Base-by-base conservation (phyloP, 2,888 invertebrate genomes). In the Drosophila merina region DNA sequence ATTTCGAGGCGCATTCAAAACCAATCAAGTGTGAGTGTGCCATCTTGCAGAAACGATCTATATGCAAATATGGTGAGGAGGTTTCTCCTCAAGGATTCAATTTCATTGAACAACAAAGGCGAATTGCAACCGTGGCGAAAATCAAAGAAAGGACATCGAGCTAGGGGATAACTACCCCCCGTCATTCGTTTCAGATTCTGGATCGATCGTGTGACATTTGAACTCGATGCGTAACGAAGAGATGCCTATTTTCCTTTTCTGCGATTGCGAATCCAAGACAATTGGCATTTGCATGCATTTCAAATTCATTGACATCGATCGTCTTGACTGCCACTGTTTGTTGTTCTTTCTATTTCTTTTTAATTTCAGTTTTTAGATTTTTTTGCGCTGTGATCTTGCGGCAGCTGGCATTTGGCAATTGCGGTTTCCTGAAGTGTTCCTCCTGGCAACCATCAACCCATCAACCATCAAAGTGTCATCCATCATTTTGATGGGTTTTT, bases 401-500 rank as follows among this genome's bases (percentile, higher is more conserved):
- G 57, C 57, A 64, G 64, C 64, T 64, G 64, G 68, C 68, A 31
- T 62, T 47, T 64, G 68, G 45, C 64, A 64, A 64, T 75, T 85
- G 86, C 76, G 84, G 80, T 81, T 79, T 54, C 40, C 62, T 79
- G 76, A 76, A 85, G 82, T 87, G 36, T 36, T n/a, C 36, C 36
- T 36, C 36, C 36, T 36, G 40, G 77, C 77, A 77, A 60, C 78
- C 64, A 60, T 76, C 64, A 64, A 52, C 79, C 78, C 64, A 60
- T 76, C 64, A 64, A 52, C 79, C 74, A 89, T 82, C 86, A 86
- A 77, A 88, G 77, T 78, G 83, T 83, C 88, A 89, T 89, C 90
- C 87, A 89, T 90, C 89, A 89, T 85, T 87, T 85, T 87, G 90
- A 90, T 86, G 83, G 90, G 83, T 83, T 79, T 77, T 66, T 55